Conservation (phyloP, 2,113 vertebrate species). For the Thunnus maccoyii region DNA sequence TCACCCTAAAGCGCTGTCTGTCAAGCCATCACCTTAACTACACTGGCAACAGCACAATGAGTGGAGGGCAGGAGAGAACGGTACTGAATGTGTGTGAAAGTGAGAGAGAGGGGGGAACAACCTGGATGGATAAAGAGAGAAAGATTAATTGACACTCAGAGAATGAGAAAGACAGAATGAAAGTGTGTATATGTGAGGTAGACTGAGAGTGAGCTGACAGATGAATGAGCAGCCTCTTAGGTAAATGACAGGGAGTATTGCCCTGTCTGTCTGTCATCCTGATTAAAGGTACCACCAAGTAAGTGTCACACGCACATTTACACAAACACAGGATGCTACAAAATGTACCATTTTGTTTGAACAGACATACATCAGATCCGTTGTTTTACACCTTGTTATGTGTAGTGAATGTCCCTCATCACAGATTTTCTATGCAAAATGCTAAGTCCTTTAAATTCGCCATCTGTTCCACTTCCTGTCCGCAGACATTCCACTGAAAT, state of each 20-base stretch:
- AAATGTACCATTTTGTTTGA: background rate
- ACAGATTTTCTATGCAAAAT: background rate
- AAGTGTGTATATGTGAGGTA: constrained; percentile 49
- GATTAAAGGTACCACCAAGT: constrained; percentile 52
- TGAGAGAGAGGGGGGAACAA: constrained; percentile 25
- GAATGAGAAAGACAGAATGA: constrained; percentile 64
- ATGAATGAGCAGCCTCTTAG: constrained; percentile 71
- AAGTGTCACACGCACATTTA: constrained; percentile 22
- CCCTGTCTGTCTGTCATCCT: constrained; percentile 62
- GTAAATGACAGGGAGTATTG: constrained; percentile 63
- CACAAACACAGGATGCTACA: constrained; percentile 30
- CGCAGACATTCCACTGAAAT: too few species aligned
- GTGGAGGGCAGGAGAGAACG: constrained; percentile 28
- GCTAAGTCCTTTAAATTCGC: background rate
- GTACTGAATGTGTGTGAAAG: constrained; percentile 37
- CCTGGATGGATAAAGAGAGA: constrained; percentile 56
- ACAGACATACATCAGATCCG: background rate
- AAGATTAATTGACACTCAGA: constrained; percentile 74
- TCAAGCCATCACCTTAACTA: constrained; percentile 80
- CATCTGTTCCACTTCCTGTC: too few species aligned
- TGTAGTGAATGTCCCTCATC: constrained; percentile 9
- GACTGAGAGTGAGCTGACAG: constrained; percentile 40
- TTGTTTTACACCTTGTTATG: constrained; percentile 18
- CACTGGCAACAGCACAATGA: constrained; percentile 66
- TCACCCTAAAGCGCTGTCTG: constrained; percentile 77